phyloP scores from a whole-genome alignment of 2,113 vertebrate genomes.

The Neolamprologus kungweensis region DNA sequence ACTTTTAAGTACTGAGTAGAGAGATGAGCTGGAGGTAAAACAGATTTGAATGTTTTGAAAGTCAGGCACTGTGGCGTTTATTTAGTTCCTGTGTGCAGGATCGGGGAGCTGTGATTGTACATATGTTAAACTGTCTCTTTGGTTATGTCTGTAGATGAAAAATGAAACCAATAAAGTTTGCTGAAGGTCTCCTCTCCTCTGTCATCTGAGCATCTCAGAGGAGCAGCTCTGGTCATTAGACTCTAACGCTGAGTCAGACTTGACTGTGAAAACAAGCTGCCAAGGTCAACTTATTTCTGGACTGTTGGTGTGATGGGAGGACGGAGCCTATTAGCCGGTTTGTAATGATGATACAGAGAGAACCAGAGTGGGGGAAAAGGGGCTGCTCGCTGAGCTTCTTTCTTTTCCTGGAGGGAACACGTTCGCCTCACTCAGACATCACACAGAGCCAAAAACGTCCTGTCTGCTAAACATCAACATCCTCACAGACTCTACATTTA shows the following conservation, averaged over 20 bases:
- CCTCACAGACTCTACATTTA: neutral
- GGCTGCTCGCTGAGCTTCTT: neutral
- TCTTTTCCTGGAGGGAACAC: neutral
- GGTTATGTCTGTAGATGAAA: fast-evolving
- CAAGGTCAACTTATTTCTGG: slow-evolving; percentile 15
- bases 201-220: slow-evolving; percentile 9
- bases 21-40: neutral
- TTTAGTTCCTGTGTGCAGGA: fast-evolving
- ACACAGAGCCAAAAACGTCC: neutral
- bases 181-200: neutral
- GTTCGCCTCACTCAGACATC: neutral
- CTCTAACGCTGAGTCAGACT: slow-evolving; percentile 25
- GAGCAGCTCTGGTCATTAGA: slow-evolving; percentile 8
- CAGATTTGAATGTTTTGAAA: neutral
- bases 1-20: neutral
- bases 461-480: neutral
- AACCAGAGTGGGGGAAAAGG: fast-evolving
- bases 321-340: neutral
- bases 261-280: neutral
- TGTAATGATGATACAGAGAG: neutral
- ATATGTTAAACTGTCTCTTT: neutral
- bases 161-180: neutral
- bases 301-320: neutral
- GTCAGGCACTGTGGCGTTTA: neutral
- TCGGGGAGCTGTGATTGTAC: neutral